Base-by-base conservation (phyloP, 2,888 invertebrate genomes). In the Aleiodes leptofemur region DNA sequence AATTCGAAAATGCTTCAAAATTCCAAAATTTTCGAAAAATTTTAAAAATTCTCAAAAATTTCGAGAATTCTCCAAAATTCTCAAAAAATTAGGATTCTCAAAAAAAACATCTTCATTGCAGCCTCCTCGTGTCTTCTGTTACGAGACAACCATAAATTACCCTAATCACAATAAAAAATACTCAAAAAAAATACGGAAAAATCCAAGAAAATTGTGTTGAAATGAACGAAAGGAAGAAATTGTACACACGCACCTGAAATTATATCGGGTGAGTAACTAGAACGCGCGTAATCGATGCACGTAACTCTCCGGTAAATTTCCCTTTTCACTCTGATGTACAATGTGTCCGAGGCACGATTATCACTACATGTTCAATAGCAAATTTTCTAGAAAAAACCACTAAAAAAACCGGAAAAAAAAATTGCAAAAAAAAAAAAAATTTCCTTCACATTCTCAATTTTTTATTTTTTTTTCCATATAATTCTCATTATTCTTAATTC, bases 221-320 rank as follows among this genome's bases (percentile, higher is more conserved):
- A 43, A 43, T 23, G 11, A 43, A 43, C 7, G 43, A 43, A 43
- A 43, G 43, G 9, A 43, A 43, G 9, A 7, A 43, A 43, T 43
- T 48, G 64, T 56, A 29, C 48, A 64, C 64, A 64, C 64, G 23
- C 64, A 64, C 64, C 64, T 64, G 64, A 64, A 64, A 64, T 64
- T 43, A 64, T 64, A 5, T 14, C 64, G 43, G 16, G 23, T 43
- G 34, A 71, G 59, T 59, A 61, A 74, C 74, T 61, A 69, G 69
- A 59, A 61, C 69, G 74, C 57, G 53, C 69, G 69, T 74, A 74
- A 74, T 69, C 74, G 69, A 69, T 59, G 53, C 69, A 69, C 73
- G 73, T 73, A 73, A 73, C 73, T 43, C 73, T 43, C 48, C 13
- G 16, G 57, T 73, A 73, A 73, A 69, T 73, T 73, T 73, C 69